A percentile compares a stretch with the other conserved stretches of the same genome.
Conservation (phyloP, 2,888 invertebrate genomes). For the Polydrusus cervinus region DNA sequence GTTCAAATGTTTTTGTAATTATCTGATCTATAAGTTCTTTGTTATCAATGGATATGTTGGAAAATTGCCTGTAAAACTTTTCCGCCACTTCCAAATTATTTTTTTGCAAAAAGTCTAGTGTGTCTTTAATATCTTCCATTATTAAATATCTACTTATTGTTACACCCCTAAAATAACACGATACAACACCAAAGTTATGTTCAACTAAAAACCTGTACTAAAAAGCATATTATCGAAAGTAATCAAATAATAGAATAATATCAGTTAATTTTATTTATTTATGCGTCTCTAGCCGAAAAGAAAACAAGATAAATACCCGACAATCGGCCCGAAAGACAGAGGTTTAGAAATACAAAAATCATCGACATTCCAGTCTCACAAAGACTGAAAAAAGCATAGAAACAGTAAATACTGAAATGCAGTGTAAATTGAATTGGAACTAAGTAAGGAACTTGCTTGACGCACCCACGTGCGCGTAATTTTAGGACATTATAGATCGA, state of each 20-base stretch:
- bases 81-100: background rate
- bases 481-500: no score
- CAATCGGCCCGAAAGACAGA: no score
- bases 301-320: no score
- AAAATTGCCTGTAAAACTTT: conserved; percentile 30
- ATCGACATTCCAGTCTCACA: no score
- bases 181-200: background rate
- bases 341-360: no score
- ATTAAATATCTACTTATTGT: background rate
- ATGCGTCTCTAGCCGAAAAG: background rate
- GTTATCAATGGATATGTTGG: conserved; percentile 48
- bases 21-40: conserved; percentile 56
- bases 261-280: background rate
- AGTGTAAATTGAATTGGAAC: no score
- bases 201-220: background rate
- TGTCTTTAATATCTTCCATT: background rate
- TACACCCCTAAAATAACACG: background rate
- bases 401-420: no score
- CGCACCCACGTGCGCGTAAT: no score
- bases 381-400: no score
- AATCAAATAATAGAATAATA: background rate
- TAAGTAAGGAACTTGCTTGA: no score
- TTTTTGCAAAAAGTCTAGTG: conserved; percentile 12
- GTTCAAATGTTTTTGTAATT: conserved; percentile 60
- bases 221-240: background rate